Percentiles rank a stretch among this genome's conserved stretches.
These are phyloP conservation scores for Orbicella faveolata DNA, from an alignment of 64 coral and sea anemone species.

Conservation along the genomic window DNA sequence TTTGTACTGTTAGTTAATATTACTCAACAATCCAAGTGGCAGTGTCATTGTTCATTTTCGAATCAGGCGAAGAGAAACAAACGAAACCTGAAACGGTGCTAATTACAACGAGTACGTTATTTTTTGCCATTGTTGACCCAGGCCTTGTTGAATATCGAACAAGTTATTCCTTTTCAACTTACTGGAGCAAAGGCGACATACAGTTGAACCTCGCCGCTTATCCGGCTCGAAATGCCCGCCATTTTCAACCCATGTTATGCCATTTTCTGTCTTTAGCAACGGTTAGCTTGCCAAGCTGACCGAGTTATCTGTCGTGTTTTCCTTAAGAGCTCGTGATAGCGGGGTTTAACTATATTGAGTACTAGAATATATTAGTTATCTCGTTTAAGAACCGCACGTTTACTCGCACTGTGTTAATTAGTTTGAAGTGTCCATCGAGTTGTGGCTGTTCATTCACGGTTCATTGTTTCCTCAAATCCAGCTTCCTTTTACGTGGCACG, in stretches of 20 bases:
- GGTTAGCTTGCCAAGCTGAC: too few species aligned
- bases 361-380: too few species aligned
- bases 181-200: background rate
- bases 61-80: background rate
- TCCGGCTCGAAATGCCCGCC: too few species aligned
- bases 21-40: background rate
- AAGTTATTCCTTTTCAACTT: background rate
- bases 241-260: background rate
- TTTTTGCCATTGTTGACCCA: background rate
- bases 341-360: too few species aligned
- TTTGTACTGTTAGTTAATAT: background rate
- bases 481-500: background rate
- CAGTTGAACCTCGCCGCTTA: background rate
- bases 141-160: background rate
- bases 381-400: background rate
- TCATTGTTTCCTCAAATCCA: constrained; percentile 19
- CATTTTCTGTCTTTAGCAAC: too few species aligned
- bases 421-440: constrained; percentile 2
- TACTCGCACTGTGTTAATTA: background rate
- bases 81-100: background rate
- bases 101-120: background rate
- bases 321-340: too few species aligned
- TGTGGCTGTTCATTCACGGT: background rate
- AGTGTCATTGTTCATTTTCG: background rate
- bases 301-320: too few species aligned